phyloP scores from a whole-genome alignment of 2,113 vertebrate genomes.

The rat (Rattus norvegicus) region DNA sequence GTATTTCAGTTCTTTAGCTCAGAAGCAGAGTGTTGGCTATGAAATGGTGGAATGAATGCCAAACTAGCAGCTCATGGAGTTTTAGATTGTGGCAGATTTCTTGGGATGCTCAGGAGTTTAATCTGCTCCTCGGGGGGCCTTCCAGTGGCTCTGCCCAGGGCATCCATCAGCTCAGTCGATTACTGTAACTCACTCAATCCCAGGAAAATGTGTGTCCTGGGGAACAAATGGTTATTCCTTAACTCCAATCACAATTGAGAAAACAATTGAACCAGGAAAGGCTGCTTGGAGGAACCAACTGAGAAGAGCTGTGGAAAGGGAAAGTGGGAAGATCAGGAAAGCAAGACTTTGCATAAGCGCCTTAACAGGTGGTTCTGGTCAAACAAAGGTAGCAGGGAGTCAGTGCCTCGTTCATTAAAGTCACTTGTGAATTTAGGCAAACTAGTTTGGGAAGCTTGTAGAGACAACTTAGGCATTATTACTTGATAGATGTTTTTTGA shows the following conservation, averaged over 20 bases:
- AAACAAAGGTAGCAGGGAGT: slow-evolving; percentile 43
- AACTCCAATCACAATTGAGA: slow-evolving; percentile 73
- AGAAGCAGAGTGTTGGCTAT: slow-evolving; percentile 31
- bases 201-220: slow-evolving; percentile 73
- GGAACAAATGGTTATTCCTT: slow-evolving; percentile 76
- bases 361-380: slow-evolving; percentile 70
- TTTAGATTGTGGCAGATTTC: slow-evolving; percentile 64
- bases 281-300: slow-evolving; percentile 45
- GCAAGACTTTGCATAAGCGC: slow-evolving; percentile 44
- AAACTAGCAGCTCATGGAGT: slow-evolving; percentile 49
- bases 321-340: slow-evolving; percentile 56
- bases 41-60: slow-evolving; percentile 35
- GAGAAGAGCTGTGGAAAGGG: not conserved
- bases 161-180: slow-evolving; percentile 72
- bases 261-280: slow-evolving; percentile 71
- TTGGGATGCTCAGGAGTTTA: slow-evolving; percentile 65
- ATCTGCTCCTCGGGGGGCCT: slow-evolving; percentile 63
- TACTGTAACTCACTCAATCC: slow-evolving; percentile 76
- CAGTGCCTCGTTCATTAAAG: slow-evolving; percentile 69
- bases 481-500: not conserved
- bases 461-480: not conserved
- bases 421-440: slow-evolving; percentile 68
- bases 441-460: slow-evolving; percentile 59
- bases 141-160: slow-evolving; percentile 65
- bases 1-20: slow-evolving; percentile 17